A percentile compares a stretch with the other conserved stretches of the same genome.
phyloP scores from a whole-genome alignment of 2,888 invertebrate genomes.

The Trissoscelio sp. region DNA sequence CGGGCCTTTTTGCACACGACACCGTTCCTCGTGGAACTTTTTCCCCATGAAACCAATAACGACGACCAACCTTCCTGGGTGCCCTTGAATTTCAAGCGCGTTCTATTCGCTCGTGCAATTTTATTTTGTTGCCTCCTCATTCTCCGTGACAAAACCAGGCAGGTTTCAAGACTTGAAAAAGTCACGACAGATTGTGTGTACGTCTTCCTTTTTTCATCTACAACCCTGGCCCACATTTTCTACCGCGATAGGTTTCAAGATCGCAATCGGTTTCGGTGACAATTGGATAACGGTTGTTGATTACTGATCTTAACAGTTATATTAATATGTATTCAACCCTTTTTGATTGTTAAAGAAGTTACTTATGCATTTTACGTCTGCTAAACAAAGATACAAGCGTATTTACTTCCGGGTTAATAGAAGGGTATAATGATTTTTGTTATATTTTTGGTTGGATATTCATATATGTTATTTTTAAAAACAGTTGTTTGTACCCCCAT shows the following conservation, averaged over 20 bases:
- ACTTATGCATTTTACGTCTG: no score
- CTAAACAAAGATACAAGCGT: no score
- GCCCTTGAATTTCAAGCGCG: constrained; percentile 76
- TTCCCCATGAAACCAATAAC: constrained; percentile 54
- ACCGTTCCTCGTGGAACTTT: constrained; percentile 70
- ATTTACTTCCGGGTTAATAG: no score
- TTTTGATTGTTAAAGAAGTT: no score
- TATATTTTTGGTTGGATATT: no score
- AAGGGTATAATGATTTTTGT: no score
- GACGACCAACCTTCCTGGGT: constrained; percentile 73
- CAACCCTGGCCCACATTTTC: constrained; percentile 72
- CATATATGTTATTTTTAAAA: no score
- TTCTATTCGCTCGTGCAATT: constrained; percentile 72
- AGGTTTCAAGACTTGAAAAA: constrained; percentile 56
- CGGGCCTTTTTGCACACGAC: constrained; percentile 69
- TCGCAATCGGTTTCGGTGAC: constrained; percentile 44
- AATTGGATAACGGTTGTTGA: constrained; percentile 52
- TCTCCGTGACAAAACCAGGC: constrained; percentile 33
- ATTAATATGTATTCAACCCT: no score
- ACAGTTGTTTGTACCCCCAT: no score
- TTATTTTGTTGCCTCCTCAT: constrained; percentile 70
- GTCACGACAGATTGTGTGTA: constrained; percentile 33
- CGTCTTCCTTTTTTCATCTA: constrained; percentile 31
- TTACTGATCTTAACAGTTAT: no score
- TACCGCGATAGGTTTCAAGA: constrained; percentile 28